phyloP scores from a whole-genome alignment of 2,888 invertebrate genomes.

The Pyrrhia umbra region DNA sequence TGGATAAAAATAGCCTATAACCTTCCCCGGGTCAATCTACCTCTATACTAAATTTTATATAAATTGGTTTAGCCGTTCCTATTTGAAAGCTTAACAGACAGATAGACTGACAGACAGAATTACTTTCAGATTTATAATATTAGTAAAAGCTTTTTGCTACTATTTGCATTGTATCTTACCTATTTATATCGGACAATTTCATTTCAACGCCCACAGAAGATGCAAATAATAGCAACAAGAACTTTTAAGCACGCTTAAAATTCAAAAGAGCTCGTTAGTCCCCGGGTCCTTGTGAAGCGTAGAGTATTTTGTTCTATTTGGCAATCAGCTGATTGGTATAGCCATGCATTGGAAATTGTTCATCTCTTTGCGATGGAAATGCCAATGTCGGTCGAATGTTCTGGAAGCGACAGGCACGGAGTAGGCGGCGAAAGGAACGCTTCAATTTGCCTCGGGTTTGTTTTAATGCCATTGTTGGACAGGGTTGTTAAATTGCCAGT shows the following conservation, averaged over 20 bases:
- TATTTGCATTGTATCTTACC: too few relatives aligned
- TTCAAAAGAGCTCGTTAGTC: conserved; percentile 26
- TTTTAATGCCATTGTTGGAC: conserved; percentile 2
- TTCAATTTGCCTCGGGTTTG: not conserved
- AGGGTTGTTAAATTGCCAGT: not conserved
- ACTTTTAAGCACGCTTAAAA: not conserved
- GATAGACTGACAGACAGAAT: too few relatives aligned
- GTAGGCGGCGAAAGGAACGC: not conserved
- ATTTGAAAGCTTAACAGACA: too few relatives aligned
- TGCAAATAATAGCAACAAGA: not conserved
- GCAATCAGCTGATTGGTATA: conserved; percentile 39
- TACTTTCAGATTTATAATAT: too few relatives aligned
- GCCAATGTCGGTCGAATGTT: not conserved
- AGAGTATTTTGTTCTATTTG: conserved; percentile 18
- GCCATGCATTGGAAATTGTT: conserved; percentile 10
- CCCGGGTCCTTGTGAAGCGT: not conserved
- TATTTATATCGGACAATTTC: too few relatives aligned
- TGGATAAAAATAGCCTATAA: too few relatives aligned
- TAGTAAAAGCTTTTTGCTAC: too few relatives aligned
- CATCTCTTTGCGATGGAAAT: conserved; percentile 21
- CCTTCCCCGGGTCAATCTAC: too few relatives aligned
- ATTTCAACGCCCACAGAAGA: not conserved
- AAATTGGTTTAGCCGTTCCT: too few relatives aligned
- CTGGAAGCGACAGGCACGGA: conserved; percentile 3
- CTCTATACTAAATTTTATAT: too few relatives aligned